Percentiles rank a stretch among this genome's conserved stretches.
These are phyloP conservation scores for Calameuta idolon DNA, from an alignment of 2,888 invertebrate species.

Conservation along the genomic window DNA sequence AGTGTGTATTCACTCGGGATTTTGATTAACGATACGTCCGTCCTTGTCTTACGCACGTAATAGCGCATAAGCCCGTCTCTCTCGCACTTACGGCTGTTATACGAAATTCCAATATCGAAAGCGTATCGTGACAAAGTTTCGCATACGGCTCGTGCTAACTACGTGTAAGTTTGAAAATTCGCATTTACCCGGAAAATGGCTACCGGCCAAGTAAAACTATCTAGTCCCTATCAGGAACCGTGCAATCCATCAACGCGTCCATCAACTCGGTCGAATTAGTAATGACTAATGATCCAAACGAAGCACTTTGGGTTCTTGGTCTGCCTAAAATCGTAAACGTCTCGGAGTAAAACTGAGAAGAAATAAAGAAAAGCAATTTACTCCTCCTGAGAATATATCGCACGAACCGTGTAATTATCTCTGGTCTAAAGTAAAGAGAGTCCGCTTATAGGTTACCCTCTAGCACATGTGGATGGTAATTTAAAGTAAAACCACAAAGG, in stretches of 20 bases:
- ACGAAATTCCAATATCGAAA: background rate
- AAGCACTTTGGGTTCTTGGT: background rate
- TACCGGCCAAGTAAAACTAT: background rate
- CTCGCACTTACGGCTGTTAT: background rate
- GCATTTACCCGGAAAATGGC: background rate
- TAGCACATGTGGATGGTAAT: background rate
- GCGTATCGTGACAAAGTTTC: background rate
- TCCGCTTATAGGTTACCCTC: background rate
- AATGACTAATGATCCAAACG: background rate
- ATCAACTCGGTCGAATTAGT: background rate
- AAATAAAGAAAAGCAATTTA: background rate
- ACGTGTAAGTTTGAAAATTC: background rate
- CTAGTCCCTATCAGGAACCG: background rate
- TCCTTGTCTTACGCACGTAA: background rate
- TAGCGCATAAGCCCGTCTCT: background rate
- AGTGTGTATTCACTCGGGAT: background rate
- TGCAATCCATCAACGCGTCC: background rate
- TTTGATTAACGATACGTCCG: background rate
- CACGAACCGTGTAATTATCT: background rate
- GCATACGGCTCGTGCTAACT: background rate
- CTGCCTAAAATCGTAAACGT: background rate
- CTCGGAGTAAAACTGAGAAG: background rate
- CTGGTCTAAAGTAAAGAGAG: background rate
- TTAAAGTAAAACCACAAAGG: conserved; percentile 10
- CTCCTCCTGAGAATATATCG: background rate